phyloP scores from a whole-genome alignment of 2,888 invertebrate species.

The Sympetrum striolatum region DNA sequence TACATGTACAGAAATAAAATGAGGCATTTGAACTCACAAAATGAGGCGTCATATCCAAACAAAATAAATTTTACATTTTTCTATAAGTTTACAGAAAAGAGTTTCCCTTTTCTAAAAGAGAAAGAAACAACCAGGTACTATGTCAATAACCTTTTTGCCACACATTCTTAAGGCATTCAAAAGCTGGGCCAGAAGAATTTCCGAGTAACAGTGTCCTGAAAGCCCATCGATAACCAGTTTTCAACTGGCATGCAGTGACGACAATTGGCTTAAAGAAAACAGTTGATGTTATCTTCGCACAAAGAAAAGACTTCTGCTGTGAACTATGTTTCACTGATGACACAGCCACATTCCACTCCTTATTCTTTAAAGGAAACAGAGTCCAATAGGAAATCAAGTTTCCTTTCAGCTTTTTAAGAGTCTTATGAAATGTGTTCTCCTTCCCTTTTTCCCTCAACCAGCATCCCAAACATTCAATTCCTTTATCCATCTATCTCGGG shows the following conservation, averaged over 20 bases:
- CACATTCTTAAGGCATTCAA: not conserved
- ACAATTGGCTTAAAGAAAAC: not conserved
- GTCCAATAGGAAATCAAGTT: not conserved
- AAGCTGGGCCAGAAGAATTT: not conserved
- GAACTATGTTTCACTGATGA: not conserved
- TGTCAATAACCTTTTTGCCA: not conserved
- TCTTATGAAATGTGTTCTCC: slow-evolving; percentile 6
- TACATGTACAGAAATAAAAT: slow-evolving; percentile 22
- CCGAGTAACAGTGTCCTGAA: not conserved
- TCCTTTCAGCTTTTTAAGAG: not conserved
- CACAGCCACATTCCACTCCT: not conserved
- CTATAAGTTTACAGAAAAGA: slow-evolving; percentile 23
- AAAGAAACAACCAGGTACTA: slow-evolving; percentile 22
- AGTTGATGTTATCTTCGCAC: not conserved
- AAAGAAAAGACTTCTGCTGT: not conserved
- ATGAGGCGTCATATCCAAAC: not conserved
- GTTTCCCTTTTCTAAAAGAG: not conserved
- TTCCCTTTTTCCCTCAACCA: slow-evolving; percentile 36
- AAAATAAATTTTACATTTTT: not conserved
- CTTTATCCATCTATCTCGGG: slow-evolving; percentile 21
- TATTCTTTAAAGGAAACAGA: not conserved
- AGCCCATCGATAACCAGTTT: not conserved
- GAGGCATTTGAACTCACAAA: slow-evolving; percentile 16
- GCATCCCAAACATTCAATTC: slow-evolving; percentile 31
- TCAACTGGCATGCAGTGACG: not conserved